These are phyloP conservation scores for Chaetorhynchus papuensis DNA, from an alignment of 2,113 vertebrate species.

Conservation along the genomic window DNA sequence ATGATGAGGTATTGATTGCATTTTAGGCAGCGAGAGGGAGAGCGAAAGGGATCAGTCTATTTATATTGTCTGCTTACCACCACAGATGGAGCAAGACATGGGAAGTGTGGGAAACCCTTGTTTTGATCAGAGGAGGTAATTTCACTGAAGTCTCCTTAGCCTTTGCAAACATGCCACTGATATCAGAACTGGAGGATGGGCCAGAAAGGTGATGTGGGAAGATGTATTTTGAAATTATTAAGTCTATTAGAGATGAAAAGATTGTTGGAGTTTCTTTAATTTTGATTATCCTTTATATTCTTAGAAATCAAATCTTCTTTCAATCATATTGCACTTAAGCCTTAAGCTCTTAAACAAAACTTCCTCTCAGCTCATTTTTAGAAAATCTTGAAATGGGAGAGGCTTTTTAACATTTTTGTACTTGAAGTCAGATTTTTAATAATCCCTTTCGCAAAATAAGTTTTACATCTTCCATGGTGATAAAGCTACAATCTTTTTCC, in stretches of 20 bases:
- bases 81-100: fast-evolving
- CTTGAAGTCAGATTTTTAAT: neutral
- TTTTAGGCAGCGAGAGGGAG: neutral
- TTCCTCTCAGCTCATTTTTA: neutral
- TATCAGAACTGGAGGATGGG: neutral
- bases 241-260: neutral
- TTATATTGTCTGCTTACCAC: neutral
- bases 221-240: neutral
- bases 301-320: neutral
- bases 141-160: neutral
- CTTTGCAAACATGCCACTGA: neutral
- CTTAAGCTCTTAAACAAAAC: neutral
- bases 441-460: neutral
- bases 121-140: neutral
- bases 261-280: neutral
- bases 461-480: neutral
- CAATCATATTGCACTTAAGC: neutral
- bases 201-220: neutral
- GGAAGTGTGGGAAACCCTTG: neutral
- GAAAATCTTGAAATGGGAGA: neutral
- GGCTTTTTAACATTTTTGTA: neutral
- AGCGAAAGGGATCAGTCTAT: neutral
- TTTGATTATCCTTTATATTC: neutral
- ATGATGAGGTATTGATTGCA: conserved; percentile 40
- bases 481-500: neutral